Conservation (phyloP, 2,888 invertebrate species). For the Cantharis rufa region DNA sequence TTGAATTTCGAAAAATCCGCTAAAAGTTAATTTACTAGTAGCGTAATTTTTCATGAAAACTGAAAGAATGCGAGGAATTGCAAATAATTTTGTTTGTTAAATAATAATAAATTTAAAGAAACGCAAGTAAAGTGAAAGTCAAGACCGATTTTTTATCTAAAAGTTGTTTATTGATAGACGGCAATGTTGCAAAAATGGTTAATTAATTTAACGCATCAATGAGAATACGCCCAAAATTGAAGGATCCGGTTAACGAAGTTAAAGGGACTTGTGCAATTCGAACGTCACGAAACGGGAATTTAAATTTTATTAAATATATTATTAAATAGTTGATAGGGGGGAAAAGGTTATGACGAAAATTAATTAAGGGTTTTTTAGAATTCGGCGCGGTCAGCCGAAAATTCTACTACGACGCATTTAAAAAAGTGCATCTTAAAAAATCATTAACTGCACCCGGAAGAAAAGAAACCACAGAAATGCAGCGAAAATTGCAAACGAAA, state of each 20-base stretch:
- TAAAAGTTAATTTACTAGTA: neutral
- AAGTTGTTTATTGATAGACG: neutral
- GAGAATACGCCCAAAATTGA: slow-evolving; percentile 15
- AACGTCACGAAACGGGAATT: neutral
- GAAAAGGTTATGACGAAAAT: slow-evolving; percentile 3
- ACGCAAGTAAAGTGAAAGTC: neutral
- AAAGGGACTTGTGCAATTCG: neutral
- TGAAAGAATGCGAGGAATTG: neutral
- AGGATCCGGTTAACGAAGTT: neutral
- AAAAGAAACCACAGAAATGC: slow-evolving; percentile 35
- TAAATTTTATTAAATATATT: neutral
- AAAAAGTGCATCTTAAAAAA: slow-evolving; percentile 58
- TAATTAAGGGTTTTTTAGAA: slow-evolving; percentile 33
- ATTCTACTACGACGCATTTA: slow-evolving; percentile 53
- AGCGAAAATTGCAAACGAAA: slow-evolving; percentile 15
- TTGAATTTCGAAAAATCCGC: neutral
- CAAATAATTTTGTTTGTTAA: neutral
- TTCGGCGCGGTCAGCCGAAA: slow-evolving; percentile 53
- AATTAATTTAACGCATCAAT: neutral
- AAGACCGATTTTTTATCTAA: neutral
- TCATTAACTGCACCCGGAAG: slow-evolving; percentile 53
- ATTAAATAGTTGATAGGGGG: neutral
- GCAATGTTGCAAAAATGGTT: neutral
- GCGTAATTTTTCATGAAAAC: neutral
- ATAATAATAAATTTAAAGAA: neutral